Evolutionary conservation across 2,888 invertebrate species (phyloP).

Genomic region (Pherbina coryleti): DNA sequence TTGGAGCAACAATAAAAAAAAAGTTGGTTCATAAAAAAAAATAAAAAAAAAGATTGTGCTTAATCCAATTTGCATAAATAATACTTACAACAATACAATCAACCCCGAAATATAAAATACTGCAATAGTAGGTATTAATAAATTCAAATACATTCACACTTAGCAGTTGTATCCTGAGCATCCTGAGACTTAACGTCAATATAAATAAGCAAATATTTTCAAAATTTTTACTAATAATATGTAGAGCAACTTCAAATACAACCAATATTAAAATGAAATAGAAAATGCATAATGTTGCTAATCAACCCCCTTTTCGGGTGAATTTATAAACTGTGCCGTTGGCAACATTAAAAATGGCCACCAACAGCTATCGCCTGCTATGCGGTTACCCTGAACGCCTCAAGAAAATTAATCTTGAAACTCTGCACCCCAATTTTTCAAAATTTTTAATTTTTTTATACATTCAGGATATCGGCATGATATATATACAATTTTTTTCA

Average conservation of each 20-base stretch:
- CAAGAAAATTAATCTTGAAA: slow-evolving; percentile 39
- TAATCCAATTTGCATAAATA: slow-evolving; percentile 50
- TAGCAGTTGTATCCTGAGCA: not conserved
- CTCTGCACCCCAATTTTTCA: not conserved
- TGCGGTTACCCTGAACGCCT: slow-evolving; percentile 58
- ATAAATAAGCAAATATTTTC: too few species aligned
- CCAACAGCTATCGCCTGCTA: not conserved
- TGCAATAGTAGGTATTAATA: not conserved
- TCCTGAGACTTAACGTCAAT: too few species aligned
- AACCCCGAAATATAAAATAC: slow-evolving; percentile 24
- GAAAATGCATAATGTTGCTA: slow-evolving; percentile 5
- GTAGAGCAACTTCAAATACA: not conserved
- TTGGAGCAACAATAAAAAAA: not conserved
- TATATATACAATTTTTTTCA: not conserved
- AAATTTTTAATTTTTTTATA: not conserved
- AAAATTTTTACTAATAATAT: too few species aligned
- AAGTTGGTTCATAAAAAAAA: not conserved
- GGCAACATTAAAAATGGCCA: not conserved
- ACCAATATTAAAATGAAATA: not conserved
- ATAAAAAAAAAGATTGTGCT: slow-evolving; percentile 44
- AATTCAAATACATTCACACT: not conserved
- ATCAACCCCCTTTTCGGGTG: not conserved
- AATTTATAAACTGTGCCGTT: slow-evolving; percentile 49
- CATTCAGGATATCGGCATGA: not conserved
- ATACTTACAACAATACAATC: slow-evolving; percentile 37